Evolutionary conservation across 2,113 vertebrate genomes (phyloP).

Genomic region (Podarcis cretensis): DNA sequence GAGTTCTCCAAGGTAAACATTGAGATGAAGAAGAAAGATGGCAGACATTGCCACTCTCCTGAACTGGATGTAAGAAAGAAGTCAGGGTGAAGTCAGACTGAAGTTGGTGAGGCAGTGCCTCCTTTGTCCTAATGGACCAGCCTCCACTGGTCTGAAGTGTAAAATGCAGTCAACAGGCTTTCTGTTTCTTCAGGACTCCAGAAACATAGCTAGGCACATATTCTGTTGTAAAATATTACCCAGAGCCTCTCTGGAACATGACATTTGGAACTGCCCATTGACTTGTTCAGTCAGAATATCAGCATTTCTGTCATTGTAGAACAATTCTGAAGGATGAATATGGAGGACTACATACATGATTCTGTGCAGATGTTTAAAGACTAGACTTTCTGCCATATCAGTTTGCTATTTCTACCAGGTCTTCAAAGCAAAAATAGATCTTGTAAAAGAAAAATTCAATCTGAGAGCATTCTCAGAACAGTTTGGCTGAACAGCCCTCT

Average conservation of each 20-base stretch:
- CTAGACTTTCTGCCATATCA: not conserved
- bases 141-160: not conserved
- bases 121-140: too few species aligned
- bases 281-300: not conserved
- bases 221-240: not conserved
- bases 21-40: too few species aligned
- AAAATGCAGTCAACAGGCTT: not conserved
- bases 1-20: too few species aligned
- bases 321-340: slow-evolving; percentile 12
- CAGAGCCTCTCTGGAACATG: not conserved
- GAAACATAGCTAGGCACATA: not conserved
- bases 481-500: not conserved
- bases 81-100: too few species aligned
- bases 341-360: not conserved
- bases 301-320: slow-evolving; percentile 17
- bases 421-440: not conserved
- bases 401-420: not conserved
- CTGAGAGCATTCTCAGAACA: not conserved
- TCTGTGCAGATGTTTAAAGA: not conserved
- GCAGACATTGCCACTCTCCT: too few species aligned
- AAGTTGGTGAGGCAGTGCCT: too few species aligned
- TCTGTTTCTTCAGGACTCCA: not conserved
- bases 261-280: not conserved
- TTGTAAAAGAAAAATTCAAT: not conserved
- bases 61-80: too few species aligned